Percentiles rank a stretch among this genome's conserved stretches.
Conservation (phyloP, 2,888 invertebrate species). For the Phortica okadai region DNA sequence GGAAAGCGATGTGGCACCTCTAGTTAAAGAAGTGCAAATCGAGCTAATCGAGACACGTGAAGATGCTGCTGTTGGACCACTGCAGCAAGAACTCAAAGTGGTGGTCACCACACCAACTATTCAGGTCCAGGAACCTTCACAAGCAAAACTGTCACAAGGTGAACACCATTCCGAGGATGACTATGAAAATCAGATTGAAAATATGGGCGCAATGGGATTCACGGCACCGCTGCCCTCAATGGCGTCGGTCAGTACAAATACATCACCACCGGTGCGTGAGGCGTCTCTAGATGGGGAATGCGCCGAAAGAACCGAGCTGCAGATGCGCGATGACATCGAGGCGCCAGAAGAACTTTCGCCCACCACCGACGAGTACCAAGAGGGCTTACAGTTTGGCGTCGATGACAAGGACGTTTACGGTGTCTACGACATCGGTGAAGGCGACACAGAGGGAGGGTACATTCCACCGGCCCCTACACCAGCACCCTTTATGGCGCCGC, state of each 20-base stretch:
- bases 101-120: conserved; percentile 57
- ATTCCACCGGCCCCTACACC: conserved; percentile 75
- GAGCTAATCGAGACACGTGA: conserved; percentile 63
- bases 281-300: background rate
- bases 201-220: background rate
- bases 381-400: conserved; percentile 70
- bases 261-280: conserved; percentile 13
- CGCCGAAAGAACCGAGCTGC: conserved; percentile 19
- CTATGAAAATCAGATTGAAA: conserved; percentile 1
- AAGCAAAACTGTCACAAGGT: background rate
- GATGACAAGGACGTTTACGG: conserved; percentile 65
- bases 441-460: conserved; percentile 61
- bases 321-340: conserved; percentile 24
- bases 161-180: background rate
- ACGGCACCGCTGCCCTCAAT: conserved; percentile 6
- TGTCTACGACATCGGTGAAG: conserved; percentile 67
- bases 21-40: conserved; percentile 70
- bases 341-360: conserved; percentile 73
- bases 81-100: conserved; percentile 43
- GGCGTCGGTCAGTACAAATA: conserved; percentile 40
- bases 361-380: conserved; percentile 75
- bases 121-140: conserved; percentile 51
- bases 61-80: conserved; percentile 38
- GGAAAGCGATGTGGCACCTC: conserved; percentile 45
- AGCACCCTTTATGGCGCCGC: conserved; percentile 79